These are phyloP conservation scores for Sepioteuthis lessoniana DNA, from an alignment of 2,888 invertebrate species.

Conservation along the genomic window DNA sequence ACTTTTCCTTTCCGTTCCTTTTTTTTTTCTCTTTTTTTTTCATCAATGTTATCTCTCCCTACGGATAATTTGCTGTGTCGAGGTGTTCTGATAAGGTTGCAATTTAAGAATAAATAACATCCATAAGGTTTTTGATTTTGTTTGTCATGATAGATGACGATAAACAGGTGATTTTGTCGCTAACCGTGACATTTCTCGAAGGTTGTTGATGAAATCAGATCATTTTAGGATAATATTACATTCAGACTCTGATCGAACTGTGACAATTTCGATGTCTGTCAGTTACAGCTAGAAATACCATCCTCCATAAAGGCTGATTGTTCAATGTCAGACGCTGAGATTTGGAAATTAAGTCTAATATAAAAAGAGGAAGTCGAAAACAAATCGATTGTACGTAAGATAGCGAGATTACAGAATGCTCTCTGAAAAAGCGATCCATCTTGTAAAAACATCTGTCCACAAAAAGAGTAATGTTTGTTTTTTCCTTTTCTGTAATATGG, in stretches of 20 bases:
- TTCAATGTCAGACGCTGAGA: not conserved
- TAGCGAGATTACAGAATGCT: too few relatives aligned
- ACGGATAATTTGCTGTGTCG: not conserved
- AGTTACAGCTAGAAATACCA: not conserved
- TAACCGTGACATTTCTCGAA: not conserved
- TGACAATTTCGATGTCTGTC: not conserved
- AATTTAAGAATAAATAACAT: not conserved
- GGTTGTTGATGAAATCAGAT: not conserved
- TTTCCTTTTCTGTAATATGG: too few relatives aligned
- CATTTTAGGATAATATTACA: not conserved
- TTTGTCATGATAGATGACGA: not conserved
- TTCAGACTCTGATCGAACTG: not conserved
- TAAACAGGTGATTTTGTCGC: not conserved
- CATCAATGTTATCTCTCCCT: not conserved
- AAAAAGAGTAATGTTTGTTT: too few relatives aligned
- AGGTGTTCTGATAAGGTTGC: not conserved
- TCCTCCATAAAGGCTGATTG: not conserved
- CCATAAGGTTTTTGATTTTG: not conserved
- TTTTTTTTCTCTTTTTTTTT: not conserved
- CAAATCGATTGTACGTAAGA: too few relatives aligned
- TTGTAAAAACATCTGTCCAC: too few relatives aligned
- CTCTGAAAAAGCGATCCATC: too few relatives aligned
- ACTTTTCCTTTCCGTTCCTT: too few relatives aligned
- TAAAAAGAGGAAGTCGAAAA: too few relatives aligned
- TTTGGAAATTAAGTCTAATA: not conserved